Percentiles rank a stretch among this genome's conserved stretches.
phyloP scores from a whole-genome alignment of 1,140 invertebrate genomes.

The Zaprionus davidi region DNA sequence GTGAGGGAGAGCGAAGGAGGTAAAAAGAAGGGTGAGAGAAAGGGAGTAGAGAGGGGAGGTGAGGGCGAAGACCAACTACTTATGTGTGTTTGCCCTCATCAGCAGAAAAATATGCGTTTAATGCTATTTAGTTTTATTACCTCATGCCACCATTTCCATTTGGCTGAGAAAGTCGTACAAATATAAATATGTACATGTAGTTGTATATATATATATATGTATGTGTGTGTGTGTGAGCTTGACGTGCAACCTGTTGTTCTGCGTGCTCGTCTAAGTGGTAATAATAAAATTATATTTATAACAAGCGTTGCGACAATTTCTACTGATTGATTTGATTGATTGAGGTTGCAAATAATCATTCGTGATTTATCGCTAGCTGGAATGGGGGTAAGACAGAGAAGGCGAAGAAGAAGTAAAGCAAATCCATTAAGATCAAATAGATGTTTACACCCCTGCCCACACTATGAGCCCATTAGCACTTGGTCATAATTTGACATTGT shows the following conservation, averaged over 20 bases:
- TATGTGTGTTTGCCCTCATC: slow-evolving; percentile 23
- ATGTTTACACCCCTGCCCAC: slow-evolving; percentile 17
- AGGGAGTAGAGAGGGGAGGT: neutral
- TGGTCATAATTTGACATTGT: slow-evolving; percentile 16
- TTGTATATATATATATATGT: neutral
- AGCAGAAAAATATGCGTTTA: slow-evolving; percentile 50
- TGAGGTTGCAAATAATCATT: slow-evolving; percentile 38
- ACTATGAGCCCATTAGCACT: slow-evolving; percentile 27
- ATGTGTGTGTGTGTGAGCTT: neutral
- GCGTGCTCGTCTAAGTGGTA: slow-evolving; percentile 21
- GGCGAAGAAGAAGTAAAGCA: neutral
- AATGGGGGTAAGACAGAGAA: neutral
- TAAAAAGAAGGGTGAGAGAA: neutral
- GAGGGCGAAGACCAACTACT: neutral
- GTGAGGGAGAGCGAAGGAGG: neutral
- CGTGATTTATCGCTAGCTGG: slow-evolving; percentile 29
- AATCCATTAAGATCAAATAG: slow-evolving; percentile 26
- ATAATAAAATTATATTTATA: slow-evolving; percentile 50
- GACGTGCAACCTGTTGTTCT: slow-evolving; percentile 34
- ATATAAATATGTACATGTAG: neutral
- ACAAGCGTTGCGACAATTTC: slow-evolving; percentile 28
- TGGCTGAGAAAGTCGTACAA: slow-evolving; percentile 8
- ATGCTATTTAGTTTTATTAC: slow-evolving; percentile 53
- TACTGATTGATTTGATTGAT: slow-evolving; percentile 52
- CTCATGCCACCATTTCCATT: slow-evolving; percentile 36